Conservation (phyloP, 2,797 vertebrate species). For the Chromis chromis region DNA sequence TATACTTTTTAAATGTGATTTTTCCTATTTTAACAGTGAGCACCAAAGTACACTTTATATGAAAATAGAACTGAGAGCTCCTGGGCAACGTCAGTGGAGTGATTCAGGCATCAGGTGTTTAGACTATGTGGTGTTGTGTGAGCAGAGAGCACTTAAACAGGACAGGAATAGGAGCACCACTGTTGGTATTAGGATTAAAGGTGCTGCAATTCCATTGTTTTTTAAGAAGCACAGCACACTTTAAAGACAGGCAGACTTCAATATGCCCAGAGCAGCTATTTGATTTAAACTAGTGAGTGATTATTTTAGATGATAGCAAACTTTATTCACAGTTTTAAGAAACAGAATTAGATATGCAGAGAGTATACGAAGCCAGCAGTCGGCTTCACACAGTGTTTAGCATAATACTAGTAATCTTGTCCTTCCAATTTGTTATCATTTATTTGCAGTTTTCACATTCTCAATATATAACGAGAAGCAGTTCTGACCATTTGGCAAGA, state of each 20-base stretch:
- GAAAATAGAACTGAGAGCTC: not conserved
- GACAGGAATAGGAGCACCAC: not conserved
- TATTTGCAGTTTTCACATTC: not conserved
- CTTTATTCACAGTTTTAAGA: not conserved
- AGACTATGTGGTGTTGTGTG: not conserved
- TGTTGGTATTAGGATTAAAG: not conserved
- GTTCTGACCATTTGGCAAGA: not conserved
- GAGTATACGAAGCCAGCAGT: not conserved
- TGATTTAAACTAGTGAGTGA: not conserved
- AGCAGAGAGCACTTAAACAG: not conserved
- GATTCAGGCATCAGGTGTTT: conserved; percentile 5
- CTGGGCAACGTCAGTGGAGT: not conserved
- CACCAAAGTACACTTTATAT: not conserved
- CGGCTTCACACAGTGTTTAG: not conserved
- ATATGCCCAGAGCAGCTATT: not conserved
- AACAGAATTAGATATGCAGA: not conserved
- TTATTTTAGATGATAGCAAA: not conserved
- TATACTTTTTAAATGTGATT: not conserved
- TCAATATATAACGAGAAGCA: not conserved
- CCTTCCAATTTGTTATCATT: not conserved
- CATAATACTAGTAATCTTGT: not conserved
- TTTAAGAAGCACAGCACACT: not conserved
- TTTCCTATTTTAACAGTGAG: not conserved
- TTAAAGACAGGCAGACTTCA: not conserved
- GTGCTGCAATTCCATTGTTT: not conserved